Evolutionary conservation across 2,113 vertebrate genomes (phyloP).

Genomic region (Eleginops maclovinus): DNA sequence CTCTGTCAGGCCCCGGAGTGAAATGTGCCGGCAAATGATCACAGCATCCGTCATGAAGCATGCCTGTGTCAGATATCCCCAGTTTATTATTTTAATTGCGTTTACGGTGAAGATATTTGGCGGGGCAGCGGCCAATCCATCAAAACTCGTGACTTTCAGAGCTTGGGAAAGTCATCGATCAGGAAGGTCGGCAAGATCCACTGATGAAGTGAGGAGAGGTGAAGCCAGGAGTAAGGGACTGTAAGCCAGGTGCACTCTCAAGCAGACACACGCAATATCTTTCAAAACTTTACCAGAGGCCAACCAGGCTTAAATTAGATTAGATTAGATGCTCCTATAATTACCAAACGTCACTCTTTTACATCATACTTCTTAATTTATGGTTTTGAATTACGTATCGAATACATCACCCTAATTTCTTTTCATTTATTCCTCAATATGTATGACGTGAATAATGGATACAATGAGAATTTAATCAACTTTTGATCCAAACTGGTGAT

Average conservation of each 20-base stretch:
- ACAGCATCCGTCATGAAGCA: conserved; percentile 16
- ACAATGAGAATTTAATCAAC: too few species aligned
- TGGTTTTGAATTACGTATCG: too few species aligned
- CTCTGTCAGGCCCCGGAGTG: conserved; percentile 41
- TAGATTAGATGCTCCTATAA: too few species aligned
- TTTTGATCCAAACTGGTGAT: too few species aligned
- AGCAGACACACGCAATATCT: neutral
- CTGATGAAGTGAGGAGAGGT: conserved; percentile 36
- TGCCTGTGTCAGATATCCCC: conserved; percentile 42
- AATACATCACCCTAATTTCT: too few species aligned
- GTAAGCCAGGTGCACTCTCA: conserved; percentile 4
- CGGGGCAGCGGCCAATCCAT: conserved; percentile 38
- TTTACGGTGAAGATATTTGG: conserved; percentile 37
- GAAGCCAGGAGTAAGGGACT: conserved; percentile 3
- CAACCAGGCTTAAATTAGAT: too few species aligned
- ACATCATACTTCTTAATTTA: too few species aligned
- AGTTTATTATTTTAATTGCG: conserved; percentile 48
- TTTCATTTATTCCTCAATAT: too few species aligned
- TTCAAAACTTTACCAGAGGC: too few species aligned
- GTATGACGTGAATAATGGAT: too few species aligned
- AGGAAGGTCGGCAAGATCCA: neutral
- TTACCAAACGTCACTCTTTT: too few species aligned
- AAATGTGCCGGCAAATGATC: conserved; percentile 27
- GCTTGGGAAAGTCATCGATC: conserved; percentile 30
- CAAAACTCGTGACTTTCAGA: conserved; percentile 2